Base-by-base conservation (phyloP, 2,888 invertebrate species). In the Pemphredon lugubris region DNA sequence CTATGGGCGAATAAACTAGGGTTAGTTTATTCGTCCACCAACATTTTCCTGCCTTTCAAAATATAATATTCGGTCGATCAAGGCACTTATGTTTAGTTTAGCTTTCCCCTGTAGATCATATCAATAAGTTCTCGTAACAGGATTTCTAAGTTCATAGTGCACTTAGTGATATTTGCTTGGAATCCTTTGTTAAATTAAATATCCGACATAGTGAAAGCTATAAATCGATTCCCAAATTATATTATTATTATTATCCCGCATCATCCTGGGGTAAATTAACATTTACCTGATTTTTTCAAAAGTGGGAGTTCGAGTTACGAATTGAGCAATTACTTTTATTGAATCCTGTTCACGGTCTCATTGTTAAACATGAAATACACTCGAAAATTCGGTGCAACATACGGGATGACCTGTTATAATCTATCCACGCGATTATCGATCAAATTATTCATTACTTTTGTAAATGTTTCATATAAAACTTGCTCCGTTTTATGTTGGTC, bases 341-440 rank as follows among this genome's bases (percentile, higher is more conserved):
- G 13, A 1, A 42, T 21, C 20, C 21, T 4, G 48, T 18, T 50
- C 37, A 42, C 32, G 48, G 47, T 59, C 51, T 55, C n/a, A n/a
- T n/a, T n/a, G n/a, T n/a, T 47, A 47, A 9, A 45, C 55, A 34
- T 67, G 74, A 74, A 67, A 57, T 74, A 67, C 58, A 71, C 45
- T 64, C 71, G 55, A 75, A 71, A 75, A 74, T 74, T 71, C 55
- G 71, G 32, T 73, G n/a, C n/a, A n/a, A n/a, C n/a, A n/a, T n/a
- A n/a, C n/a, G n/a, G n/a, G n/a, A n/a, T n/a, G n/a, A n/a, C n/a
- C n/a, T n/a, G n/a, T n/a, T n/a, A n/a, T n/a, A n/a, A n/a, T n/a
- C n/a, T n/a, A n/a, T n/a, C n/a, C n/a, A n/a, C n/a, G n/a, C n/a
- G n/a, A n/a, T n/a, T n/a, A n/a, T n/a, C n/a, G n/a, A n/a, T n/a